Evolutionary conservation across 2,888 invertebrate genomes (phyloP), one percentile per base, ranked within the genome.

Genomic region (Idaea dimidiata): DNA sequence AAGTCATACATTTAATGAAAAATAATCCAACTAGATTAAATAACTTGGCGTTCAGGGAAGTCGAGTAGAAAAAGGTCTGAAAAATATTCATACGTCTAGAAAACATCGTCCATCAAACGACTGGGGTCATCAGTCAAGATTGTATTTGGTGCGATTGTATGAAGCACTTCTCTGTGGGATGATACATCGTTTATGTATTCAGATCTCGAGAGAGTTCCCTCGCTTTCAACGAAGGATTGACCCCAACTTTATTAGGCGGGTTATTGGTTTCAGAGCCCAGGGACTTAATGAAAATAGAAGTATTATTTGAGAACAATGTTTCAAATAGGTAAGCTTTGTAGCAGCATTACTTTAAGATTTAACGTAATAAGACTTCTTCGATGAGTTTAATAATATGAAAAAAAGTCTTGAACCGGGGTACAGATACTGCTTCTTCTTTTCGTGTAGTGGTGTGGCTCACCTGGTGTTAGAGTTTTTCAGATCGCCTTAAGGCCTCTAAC

Each of bases 201-300:
- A 64, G 58, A 70, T 77, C 83, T 74, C 81, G 63, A 56, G 79
- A 75, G 82, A 76, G 73, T 76, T 72, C 71, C 73, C 71, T 72
- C 73, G 72, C 65, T 79, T 76, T 75, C 64, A 72, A 65, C 71
- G 71, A 73, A 75, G 72, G 73, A 81, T 79, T 79, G 81, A 79
- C 78, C 80, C 66, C 66, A 73, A 75, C 73, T 81, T 84, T 82
- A 84, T 84, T 82, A 81, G 73, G 65, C 63, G 66, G 75, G 75
- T 78, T 83, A 85, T 83, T 83, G 79, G 80, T 82, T 84, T 78
- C 74, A 76, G 76, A 77, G 69, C 83, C 81, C 79, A 64, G 14
- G 82, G 81, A 78, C 67, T 71, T 71, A 77, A 81, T 78, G 76
- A 79, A 81, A 80, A 76, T 76, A 75, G 63, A 53, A 64, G 18